Evolutionary conservation across 2,888 invertebrate species (phyloP), one percentile per base, ranked within the genome.

Genomic region (Phyto melanocephala): DNA sequence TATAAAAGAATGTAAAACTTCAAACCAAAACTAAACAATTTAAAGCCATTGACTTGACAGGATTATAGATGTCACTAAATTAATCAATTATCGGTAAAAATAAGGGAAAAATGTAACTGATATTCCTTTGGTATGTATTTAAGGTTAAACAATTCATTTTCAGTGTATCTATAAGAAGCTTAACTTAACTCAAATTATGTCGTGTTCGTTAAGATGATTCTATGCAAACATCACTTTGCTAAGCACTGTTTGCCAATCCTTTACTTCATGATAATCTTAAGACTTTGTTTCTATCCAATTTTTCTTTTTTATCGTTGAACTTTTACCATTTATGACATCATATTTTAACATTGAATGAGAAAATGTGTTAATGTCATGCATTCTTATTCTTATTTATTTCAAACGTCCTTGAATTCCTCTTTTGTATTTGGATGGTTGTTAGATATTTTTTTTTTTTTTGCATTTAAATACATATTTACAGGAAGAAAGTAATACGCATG

Each of bases 51-150:
- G 71, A 81, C 79, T 82, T 74, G 68, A 13, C 24, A 42, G 71
- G 79, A 82, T 82, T 82, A 82, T 45, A 60, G 54, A 71, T 71
- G 79, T 82, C 71, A 67, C 17, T 71, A 79, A 82, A 79, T 79
- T 75, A 79, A 79, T 79, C 79, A 82, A 82, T 82, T 82, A 82
- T 54, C 42, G n/a, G 20, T 11, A 8, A 63, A 42, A 3, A 28
- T 28, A 5, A 28, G 6, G 6, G 6, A 28, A 6, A 28, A 28
- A 40, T 65, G 65, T 17, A 42, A 40, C 11, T 20, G 15, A 67
- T 37, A 37, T 11, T 0, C 17, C 3, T 20, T 3, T 22, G n/a
- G n/a, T n/a, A n/a, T n/a, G n/a, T n/a, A n/a, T n/a, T n/a, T n/a
- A n/a, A n/a, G n/a, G n/a, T n/a, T n/a, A n/a, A n/a, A n/a, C n/a